Conservation (phyloP, 2,797 vertebrate genomes). For the Tiaroga cobitis region DNA sequence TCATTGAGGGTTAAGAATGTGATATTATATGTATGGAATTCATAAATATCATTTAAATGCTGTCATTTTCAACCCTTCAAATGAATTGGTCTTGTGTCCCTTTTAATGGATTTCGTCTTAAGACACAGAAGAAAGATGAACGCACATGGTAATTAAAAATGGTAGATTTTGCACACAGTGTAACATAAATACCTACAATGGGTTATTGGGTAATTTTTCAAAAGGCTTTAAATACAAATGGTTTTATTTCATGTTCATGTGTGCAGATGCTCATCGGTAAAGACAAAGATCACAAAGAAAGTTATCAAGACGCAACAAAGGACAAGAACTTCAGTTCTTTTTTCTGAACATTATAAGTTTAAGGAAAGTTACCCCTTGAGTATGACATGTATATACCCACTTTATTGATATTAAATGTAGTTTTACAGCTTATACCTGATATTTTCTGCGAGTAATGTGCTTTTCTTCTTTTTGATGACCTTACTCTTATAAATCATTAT, state of each 20-base stretch:
- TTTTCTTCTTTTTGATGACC: neutral
- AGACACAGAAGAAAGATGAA: neutral
- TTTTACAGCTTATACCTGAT: neutral
- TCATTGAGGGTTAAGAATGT: neutral
- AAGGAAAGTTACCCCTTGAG: neutral
- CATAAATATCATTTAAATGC: neutral
- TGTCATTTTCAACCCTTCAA: neutral
- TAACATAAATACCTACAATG: neutral
- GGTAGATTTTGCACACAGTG: neutral
- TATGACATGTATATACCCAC: neutral
- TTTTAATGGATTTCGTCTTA: neutral
- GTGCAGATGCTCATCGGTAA: neutral
- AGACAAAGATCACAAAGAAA: neutral
- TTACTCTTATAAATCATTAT: neutral
- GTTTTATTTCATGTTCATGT: neutral
- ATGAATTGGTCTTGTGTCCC: neutral
- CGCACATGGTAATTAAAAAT: neutral
- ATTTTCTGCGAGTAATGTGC: neutral
- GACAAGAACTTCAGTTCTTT: neutral
- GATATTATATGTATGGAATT: neutral
- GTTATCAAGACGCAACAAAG: neutral
- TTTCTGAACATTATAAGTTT: neutral
- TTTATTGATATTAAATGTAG: neutral
- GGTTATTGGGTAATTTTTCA: neutral
- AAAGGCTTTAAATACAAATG: neutral